A percentile compares a stretch with the other conserved stretches of the same genome.
Conservation (phyloP, 2,113 vertebrate species). For the Syngnathus floridae region DNA sequence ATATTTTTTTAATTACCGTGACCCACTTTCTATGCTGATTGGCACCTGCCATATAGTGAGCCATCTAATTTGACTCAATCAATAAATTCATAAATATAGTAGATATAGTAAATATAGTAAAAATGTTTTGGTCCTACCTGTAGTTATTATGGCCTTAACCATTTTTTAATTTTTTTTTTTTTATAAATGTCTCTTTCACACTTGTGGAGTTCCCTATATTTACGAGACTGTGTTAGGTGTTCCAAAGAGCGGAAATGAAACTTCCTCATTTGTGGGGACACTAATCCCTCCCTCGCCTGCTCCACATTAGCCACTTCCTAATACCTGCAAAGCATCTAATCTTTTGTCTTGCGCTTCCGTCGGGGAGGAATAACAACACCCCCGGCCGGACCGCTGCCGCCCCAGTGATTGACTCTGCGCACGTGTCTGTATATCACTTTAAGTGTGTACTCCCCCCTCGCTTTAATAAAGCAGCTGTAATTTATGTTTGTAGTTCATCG, state of each 20-base stretch:
- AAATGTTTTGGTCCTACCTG: too few relatives aligned
- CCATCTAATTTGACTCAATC: too few relatives aligned
- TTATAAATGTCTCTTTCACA: neutral
- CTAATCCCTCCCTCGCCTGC: conserved; percentile 73
- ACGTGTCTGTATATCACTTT: conserved; percentile 31
- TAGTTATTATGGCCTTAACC: too few relatives aligned
- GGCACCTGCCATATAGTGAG: neutral
- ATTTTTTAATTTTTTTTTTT: too few relatives aligned
- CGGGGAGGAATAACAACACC: conserved; percentile 63
- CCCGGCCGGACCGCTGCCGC: conserved; percentile 19
- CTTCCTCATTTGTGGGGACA: conserved; percentile 47
- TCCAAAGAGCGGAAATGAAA: conserved; percentile 73
- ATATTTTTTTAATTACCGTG: neutral
- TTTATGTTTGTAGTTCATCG: conserved; percentile 88
- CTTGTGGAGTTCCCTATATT: conserved; percentile 40
- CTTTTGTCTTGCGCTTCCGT: conserved; percentile 55
- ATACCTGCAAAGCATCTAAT: conserved; percentile 62
- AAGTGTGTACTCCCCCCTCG: conserved; percentile 16
- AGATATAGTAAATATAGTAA: too few relatives aligned
- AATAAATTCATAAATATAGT: neutral
- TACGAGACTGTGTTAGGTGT: conserved; percentile 62
- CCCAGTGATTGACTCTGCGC: conserved; percentile 41
- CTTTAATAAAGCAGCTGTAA: conserved; percentile 71
- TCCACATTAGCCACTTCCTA: conserved; percentile 65
- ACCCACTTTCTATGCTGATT: neutral